Conservation (phyloP, 2,888 invertebrate species). For the Sphaerophoria taeniata region DNA sequence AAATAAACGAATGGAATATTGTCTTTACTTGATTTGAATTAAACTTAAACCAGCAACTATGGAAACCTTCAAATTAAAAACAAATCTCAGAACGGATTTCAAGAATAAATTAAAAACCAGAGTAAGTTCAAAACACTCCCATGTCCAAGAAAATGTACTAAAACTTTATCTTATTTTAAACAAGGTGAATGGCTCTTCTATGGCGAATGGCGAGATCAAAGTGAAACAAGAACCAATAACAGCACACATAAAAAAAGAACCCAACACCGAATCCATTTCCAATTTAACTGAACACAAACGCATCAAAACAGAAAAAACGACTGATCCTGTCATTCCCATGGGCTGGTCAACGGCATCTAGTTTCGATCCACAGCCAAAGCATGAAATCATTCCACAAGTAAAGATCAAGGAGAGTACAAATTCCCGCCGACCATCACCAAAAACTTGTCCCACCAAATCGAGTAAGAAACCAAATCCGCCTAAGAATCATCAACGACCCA, state of each 20-base stretch:
- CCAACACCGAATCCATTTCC: not conserved
- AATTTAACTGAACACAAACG: not conserved
- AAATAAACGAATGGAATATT: too few relatives aligned
- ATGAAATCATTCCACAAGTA: not conserved
- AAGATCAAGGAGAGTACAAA: not conserved
- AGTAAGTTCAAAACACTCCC: not conserved
- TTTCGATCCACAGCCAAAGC: conserved; percentile 5
- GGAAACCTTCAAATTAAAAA: not conserved
- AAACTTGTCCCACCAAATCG: not conserved
- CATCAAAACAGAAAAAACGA: not conserved
- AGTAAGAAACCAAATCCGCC: not conserved
- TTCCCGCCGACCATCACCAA: not conserved
- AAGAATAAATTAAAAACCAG: not conserved
- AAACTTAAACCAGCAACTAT: not conserved
- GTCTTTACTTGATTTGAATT: too few relatives aligned
- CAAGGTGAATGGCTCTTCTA: too few relatives aligned
- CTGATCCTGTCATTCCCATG: not conserved
- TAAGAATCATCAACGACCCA: not conserved
- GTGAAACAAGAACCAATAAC: not conserved
- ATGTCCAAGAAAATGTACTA: not conserved
- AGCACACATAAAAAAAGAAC: conserved; percentile 3
- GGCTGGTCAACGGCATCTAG: not conserved
- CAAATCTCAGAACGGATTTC: not conserved
- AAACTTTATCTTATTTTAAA: too few relatives aligned
- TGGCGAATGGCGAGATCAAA: not conserved